Evolutionary conservation across 2,797 vertebrate genomes (phyloP).

Genomic region (Tragelaphus eurycerus): DNA sequence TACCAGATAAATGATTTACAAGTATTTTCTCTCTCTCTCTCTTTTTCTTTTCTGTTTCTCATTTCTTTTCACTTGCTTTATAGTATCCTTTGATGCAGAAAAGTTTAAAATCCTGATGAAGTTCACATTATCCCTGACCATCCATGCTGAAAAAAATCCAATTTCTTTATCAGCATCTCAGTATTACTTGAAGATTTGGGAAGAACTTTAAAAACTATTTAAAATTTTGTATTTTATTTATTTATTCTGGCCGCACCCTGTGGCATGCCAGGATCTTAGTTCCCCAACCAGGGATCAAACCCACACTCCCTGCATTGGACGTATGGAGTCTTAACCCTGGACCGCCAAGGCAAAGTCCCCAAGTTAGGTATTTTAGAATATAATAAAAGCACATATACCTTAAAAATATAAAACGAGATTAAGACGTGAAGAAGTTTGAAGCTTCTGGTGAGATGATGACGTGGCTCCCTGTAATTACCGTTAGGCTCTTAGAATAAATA

Average conservation of each 20-base stretch:
- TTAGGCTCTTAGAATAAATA: not conserved
- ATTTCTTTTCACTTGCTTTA: not conserved
- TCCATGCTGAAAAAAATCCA: not conserved
- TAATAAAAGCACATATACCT: not conserved
- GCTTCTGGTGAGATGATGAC: not conserved
- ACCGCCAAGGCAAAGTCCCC: not conserved
- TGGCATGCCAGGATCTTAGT: not conserved
- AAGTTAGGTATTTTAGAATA: not conserved
- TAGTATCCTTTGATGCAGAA: not conserved
- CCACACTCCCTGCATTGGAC: not conserved
- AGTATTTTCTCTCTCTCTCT: not conserved
- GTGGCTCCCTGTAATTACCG: not conserved
- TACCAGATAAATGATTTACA: not conserved
- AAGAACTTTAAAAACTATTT: constrained; percentile 29
- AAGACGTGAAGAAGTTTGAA: not conserved
- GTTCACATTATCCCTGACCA: not conserved
- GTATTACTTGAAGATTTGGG: not conserved
- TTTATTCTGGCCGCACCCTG: not conserved
- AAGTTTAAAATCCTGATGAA: not conserved
- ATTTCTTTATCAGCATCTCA: not conserved
- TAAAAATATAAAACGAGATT: not conserved
- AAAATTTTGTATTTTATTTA: not conserved
- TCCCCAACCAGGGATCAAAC: not conserved
- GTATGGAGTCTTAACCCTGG: not conserved
- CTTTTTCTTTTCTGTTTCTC: not conserved